Evolutionary conservation across 2,888 invertebrate genomes (phyloP), one percentile per base, ranked within the genome.

Genomic region (Chloroclystis v-ata): DNA sequence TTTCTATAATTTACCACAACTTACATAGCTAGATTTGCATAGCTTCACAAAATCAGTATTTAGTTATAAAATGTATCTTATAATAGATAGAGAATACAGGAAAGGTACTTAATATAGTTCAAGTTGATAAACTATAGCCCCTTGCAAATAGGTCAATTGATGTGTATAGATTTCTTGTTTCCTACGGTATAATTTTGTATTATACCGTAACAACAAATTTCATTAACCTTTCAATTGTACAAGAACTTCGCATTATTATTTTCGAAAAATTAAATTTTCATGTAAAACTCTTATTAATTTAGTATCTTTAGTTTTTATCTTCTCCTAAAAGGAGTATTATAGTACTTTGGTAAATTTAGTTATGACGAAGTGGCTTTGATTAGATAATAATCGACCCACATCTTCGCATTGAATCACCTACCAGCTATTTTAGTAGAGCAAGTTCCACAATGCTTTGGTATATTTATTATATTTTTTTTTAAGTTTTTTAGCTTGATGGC

Each of bases 401-500:
- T 33, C 16, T 14, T 16, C 26, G 14, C 16, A n/a, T 24, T 40
- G 37, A 45, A 11, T 35, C 35, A 46, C 14, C 16, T n/a, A 33
- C 13, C 25, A 37, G 25, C 37, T 43, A 25, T 28, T 37, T 37
- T 47, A 10, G 12, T 20, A 35, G 20, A 20, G 14, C 24, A 25
- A 46, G 60, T 69, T 78, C 71, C 77, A 72, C 75, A 69, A 72
- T 75, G 76, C 72, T 72, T 72, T 66, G n/a, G n/a, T n/a, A 65
- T 67, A 57, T 44, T 49, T 13, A 10, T 35, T 52, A 66, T 67
- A 54, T 29, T 48, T 61, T 37, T 43, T 32, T 24, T 28, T 29
- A n/a, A n/a, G n/a, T 16, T 32, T 26, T 11, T 4, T 37, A 41
- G 2, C 14, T 46, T n/a, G 20, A 20, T 20, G 20, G 20, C n/a